Evolutionary conservation across 2,113 vertebrate species (phyloP), one percentile per base, ranked within the genome.

Genomic region (Daboia siamensis): DNA sequence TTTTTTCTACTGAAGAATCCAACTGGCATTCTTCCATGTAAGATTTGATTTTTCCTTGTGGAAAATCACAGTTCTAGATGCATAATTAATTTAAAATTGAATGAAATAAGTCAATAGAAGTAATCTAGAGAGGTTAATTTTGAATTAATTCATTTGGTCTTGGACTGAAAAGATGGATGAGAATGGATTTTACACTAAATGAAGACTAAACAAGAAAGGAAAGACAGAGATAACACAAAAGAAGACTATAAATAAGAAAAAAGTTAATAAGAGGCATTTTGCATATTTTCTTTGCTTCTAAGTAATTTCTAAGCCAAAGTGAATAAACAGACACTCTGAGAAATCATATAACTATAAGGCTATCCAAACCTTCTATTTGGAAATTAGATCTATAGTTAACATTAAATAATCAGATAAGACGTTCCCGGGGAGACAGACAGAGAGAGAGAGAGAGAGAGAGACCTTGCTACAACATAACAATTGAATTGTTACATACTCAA

Each of bases 151-250:
- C 1, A 4, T 7, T 51, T 8, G 1, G 87, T 33, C 64, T 84
- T 92, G 87, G 52, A 84, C 24, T 46, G 20, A 89, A 57, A 46
- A 80, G 33, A 24, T 48, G 39, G 24, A 51, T 57, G 8, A 17
- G 64, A 89, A 92, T 92, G 44, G 91, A 89, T 57, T 48, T 59
- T 13, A 80, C 17, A 57, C 89, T 20, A 92, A 69, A 52, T 69
- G 52, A 54, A 56, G 23, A n/a, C n/a, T 48, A 24, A 59, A 87
- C 17, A 26, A 91, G 24, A 5, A 5, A 61, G 5, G 29, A 85
- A 10, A 56, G 29, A 56, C 21, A 80, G 4, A 12, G 44, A 61
- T 57, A 48, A 24, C 9, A 44, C 51, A 92, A 88, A 74, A 55
- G 26, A 21, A 54, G 87, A 51, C 12, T 74, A 92, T 88, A 88